Evolutionary conservation across 2,797 vertebrate genomes (phyloP), one percentile per base, ranked within the genome.

Genomic region (Gambelia wislizenii): DNA sequence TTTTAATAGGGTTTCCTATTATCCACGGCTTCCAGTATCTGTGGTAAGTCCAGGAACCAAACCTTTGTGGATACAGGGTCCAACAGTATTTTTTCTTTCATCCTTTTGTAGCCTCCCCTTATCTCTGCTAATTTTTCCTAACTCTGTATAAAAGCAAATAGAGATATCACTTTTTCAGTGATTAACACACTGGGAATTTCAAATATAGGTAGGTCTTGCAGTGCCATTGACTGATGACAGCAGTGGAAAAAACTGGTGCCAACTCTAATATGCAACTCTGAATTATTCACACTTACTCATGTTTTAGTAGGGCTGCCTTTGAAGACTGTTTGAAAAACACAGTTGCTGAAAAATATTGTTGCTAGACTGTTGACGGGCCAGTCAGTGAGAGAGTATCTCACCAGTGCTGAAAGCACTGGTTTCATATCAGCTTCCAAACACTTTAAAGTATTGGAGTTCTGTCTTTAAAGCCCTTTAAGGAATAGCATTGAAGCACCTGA

Each of bases 101-200:
- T 0, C 9, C 36, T 56, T 69, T 25, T 54, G 2, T 47, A 1
- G 0, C 1, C 72, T 22, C 16, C 0, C 10, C 44, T 5, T 5
- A 27, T 85, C 4, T 74, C 44, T 61, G n/a, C 6, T 59, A 9
- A 78, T 86, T 67, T 14, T 52, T 49, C 20, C n/a, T 52, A 13
- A 12, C 22, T 39, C 47, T 49, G 27, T 61, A 22, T 86, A 64
- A 39, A 20, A 82, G 13, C 14, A 78, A 27, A 49, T 12, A 54
- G 44, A 20, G 36, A 67, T 47, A 20, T 64, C 3, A 67, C 59
- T 69, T 83, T 69, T 30, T 18, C 61, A 83, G 27, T 30, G 16
- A 14, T 61, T 30, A 82, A 64, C 36, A 27, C 59, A 81, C 25
- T 52, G 56, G n/a, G 39, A 83, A 59, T 44, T 42, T 33, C 59